These are phyloP conservation scores for Sminthurides aquaticus DNA, from an alignment of 2,888 invertebrate genomes.

Conservation along the genomic window DNA sequence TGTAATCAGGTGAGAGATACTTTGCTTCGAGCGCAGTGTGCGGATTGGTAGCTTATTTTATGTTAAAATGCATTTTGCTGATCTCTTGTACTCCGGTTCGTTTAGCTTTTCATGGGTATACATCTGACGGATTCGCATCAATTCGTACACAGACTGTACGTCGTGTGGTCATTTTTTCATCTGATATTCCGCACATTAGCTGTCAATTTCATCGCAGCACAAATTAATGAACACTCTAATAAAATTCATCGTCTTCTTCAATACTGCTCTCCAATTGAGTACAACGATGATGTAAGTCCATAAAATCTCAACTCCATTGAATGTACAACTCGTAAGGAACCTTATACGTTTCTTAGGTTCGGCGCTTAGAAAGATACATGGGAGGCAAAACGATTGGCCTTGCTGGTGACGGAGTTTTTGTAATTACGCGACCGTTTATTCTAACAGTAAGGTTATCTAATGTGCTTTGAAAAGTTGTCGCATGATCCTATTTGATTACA, in stretches of 20 bases:
- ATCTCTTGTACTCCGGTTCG: too few relatives aligned
- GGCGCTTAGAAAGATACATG: constrained; percentile 33
- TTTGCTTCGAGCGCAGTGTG: background rate
- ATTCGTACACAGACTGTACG: constrained; percentile 22
- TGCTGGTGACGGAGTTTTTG: constrained; percentile 34
- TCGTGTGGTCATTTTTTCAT: constrained; percentile 37
- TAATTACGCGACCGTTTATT: constrained; percentile 37
- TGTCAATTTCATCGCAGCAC: constrained; percentile 35
- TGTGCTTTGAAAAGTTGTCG: background rate
- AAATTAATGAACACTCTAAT: constrained; percentile 34
- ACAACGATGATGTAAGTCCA: constrained; percentile 30
- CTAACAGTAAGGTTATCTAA: constrained; percentile 30
- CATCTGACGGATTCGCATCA: constrained; percentile 9
- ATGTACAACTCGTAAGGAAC: too few relatives aligned
- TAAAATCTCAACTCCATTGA: background rate
- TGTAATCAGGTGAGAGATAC: constrained; percentile 42
- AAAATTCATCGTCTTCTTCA: constrained; percentile 30
- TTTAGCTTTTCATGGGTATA: constrained; percentile 36
- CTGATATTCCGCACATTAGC: constrained; percentile 31
- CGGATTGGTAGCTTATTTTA: background rate
- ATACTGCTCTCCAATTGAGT: constrained; percentile 34
- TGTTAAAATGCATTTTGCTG: background rate
- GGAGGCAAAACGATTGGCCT: constrained; percentile 31
- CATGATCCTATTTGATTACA: background rate
- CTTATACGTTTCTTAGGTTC: background rate